Percentiles rank a stretch among this genome's conserved stretches.
Conservation (phyloP, 1,140 invertebrate genomes). For the Oncopeltus fasciatus region DNA sequence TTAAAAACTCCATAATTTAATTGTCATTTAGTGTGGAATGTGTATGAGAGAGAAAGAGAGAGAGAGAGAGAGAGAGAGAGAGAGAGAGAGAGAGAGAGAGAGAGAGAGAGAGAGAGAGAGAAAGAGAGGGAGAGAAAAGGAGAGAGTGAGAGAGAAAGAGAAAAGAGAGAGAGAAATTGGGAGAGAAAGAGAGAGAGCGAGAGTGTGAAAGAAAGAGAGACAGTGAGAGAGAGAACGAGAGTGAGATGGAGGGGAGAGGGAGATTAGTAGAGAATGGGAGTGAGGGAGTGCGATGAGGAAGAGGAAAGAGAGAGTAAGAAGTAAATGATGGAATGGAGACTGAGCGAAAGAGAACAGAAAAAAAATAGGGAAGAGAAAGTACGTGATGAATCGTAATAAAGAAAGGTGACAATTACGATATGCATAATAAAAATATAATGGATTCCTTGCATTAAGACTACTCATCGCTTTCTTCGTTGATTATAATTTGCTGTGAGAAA, state of each 20-base stretch:
- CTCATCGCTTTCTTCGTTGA: no score
- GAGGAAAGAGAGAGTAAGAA: not conserved
- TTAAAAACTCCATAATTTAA: no score
- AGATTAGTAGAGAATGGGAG: not conserved
- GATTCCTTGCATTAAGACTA: no score
- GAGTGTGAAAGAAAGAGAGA: conserved; percentile 2
- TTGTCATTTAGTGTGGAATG: not conserved
- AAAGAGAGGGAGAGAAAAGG: conserved; percentile 13
- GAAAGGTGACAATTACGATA: no score
- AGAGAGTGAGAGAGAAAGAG: conserved; percentile 9
- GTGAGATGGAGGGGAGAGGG: conserved; percentile 5
- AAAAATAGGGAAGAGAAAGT: no score
- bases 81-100: conserved; percentile 14
- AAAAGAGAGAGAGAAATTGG: not conserved
- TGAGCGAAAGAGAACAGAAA: not conserved
- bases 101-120: conserved; percentile 14
- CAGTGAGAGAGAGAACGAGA: not conserved
- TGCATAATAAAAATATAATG: no score
- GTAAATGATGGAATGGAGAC: no score
- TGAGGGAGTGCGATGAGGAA: not conserved
- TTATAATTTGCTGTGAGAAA: no score
- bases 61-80: conserved; percentile 14
- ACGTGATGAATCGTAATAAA: no score
- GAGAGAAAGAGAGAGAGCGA: not conserved
- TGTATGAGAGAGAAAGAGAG: conserved; percentile 11